phyloP scores from a whole-genome alignment of 2,113 vertebrate genomes.

The Antechinus stuartii region DNA sequence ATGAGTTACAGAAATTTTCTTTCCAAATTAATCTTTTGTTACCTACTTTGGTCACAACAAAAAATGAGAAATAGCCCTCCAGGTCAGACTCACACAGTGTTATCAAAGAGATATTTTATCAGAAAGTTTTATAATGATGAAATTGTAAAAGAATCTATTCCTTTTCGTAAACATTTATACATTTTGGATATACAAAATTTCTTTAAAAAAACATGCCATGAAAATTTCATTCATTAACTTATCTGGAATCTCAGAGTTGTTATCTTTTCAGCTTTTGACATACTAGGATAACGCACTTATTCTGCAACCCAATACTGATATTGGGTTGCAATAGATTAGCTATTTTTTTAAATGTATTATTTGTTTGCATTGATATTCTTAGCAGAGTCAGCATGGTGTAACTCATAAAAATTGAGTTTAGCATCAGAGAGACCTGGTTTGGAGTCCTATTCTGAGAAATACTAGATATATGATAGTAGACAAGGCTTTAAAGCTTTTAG shows the following conservation, averaged over 20 bases:
- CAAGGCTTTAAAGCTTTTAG: neutral
- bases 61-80: neutral
- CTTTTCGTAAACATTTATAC: neutral
- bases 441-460: neutral
- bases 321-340: neutral
- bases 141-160: neutral
- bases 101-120: neutral
- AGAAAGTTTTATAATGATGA: neutral
- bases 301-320: neutral
- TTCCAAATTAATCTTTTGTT: neutral
- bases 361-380: neutral
- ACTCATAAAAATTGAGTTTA: neutral
- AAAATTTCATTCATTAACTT: neutral
- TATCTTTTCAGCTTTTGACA: neutral
- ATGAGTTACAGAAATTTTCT: slow-evolving; percentile 7
- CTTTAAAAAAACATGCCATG: neutral
- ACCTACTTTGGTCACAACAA: neutral
- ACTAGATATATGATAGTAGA: neutral
- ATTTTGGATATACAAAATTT: neutral
- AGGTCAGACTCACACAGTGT: neutral
- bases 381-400: neutral
- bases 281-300: neutral
- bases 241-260: neutral
- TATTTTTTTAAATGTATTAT: neutral
- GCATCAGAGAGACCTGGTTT: neutral